These are phyloP conservation scores for Poeciliopsis occidentalis DNA, from an alignment of 2,113 vertebrate genomes.

Conservation along the genomic window DNA sequence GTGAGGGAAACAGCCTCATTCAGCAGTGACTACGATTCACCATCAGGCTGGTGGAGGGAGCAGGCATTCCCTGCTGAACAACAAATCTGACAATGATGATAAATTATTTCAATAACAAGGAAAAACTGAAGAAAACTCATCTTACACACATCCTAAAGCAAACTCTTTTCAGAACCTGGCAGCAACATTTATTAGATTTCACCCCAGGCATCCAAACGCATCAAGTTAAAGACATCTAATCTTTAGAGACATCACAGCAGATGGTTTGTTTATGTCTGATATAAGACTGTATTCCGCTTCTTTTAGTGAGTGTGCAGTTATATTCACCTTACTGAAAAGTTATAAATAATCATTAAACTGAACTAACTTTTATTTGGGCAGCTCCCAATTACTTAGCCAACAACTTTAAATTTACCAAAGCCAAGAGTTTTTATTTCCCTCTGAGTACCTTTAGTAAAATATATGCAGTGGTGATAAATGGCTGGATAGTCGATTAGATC, in stretches of 20 bases:
- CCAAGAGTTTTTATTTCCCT: conserved; percentile 33
- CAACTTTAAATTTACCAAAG: neutral
- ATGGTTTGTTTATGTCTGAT: neutral
- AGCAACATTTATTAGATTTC: neutral
- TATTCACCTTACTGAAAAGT: neutral
- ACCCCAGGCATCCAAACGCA: neutral
- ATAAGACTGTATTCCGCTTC: neutral
- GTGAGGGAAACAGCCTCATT: neutral
- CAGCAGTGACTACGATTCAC: neutral
- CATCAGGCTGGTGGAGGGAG: neutral
- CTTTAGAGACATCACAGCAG: neutral
- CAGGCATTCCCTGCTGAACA: neutral
- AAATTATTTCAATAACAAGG: neutral
- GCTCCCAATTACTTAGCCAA: conserved; percentile 2
- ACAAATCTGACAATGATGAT: neutral
- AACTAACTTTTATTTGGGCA: neutral
- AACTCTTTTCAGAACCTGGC: neutral
- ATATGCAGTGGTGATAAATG: conserved; percentile 50
- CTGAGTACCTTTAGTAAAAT: conserved; percentile 38
- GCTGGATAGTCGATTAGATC: conserved; percentile 38
- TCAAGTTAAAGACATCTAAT: neutral
- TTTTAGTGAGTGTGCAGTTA: neutral
- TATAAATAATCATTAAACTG: neutral
- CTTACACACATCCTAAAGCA: neutral
- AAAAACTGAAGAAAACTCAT: neutral